Evolutionary conservation across 2,888 invertebrate genomes (phyloP).

Genomic region (Cheilosia soror): DNA sequence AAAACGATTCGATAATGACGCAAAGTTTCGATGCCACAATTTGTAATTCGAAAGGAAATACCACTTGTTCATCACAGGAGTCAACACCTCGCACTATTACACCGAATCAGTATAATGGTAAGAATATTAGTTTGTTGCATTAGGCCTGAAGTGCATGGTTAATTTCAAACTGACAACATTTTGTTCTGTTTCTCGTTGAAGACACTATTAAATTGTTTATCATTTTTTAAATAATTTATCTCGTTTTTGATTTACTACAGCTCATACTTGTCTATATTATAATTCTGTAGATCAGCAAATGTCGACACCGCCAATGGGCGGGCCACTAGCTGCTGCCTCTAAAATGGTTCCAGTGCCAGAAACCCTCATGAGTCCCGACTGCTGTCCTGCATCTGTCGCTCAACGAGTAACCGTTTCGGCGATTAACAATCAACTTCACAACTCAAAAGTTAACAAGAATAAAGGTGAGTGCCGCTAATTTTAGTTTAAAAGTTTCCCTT

Average conservation of each 20-base stretch:
- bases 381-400: constrained; percentile 82
- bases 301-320: constrained; percentile 78
- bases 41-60: constrained; percentile 78
- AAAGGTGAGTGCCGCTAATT: constrained; percentile 78
- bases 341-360: constrained; percentile 95
- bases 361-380: constrained; percentile 93
- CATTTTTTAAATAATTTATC: background rate
- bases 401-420: constrained; percentile 81
- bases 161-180: too few relatives aligned
- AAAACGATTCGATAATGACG: constrained; percentile 85
- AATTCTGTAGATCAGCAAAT: constrained; percentile 79
- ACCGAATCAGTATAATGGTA: constrained; percentile 83
- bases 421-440: constrained; percentile 81
- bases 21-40: constrained; percentile 85
- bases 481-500: background rate
- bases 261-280: background rate
- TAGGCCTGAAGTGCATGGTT: too few relatives aligned
- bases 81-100: constrained; percentile 82
- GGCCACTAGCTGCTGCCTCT: constrained; percentile 91
- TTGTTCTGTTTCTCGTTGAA: too few relatives aligned
- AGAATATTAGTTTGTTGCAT: background rate
- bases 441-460: constrained; percentile 82
- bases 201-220: too few relatives aligned
- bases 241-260: background rate
- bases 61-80: constrained; percentile 81